Base-by-base conservation (phyloP, 1,140 invertebrate species). In the Pinna nobilis region DNA sequence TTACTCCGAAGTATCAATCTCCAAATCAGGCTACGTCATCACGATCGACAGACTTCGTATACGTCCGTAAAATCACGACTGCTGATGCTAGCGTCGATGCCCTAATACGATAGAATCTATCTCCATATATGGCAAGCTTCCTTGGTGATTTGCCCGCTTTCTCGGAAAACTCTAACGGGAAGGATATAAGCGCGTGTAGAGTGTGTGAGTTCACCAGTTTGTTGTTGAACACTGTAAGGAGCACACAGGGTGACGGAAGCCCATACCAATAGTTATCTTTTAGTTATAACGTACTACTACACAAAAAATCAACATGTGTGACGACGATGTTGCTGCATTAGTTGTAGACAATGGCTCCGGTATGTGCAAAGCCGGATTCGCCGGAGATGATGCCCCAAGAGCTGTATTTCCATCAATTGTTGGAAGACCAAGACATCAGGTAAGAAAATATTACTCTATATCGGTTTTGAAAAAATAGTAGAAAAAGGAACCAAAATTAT, bases 261-360 rank as follows among this genome's bases (percentile, higher is more conserved):
- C 59, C 39, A 63, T 41, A 63, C 59, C 59, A 63, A 44, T 63
- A 59, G 55, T 44, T 63, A 9, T 44, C 39, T 44, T n/a, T 63
- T 63, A 59, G 33, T 37, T 35, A 35, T 59, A 35, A 59, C 55
- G 28, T 59, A 59, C 30, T 59, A 59, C 50, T 41, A 37, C 20
- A 33, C 44, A 37, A 63, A 37, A 33, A 63, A 63, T 63, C 59
- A 63, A 41, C 32, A 63, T 63, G 59, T 39, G 59, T 63, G 59
- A 63, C 37, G 59, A 63, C 35, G 59, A 63, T 41, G 59, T 63
- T 41, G 59, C 59, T 20, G 59, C 59, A 41, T 63, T 63, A 32
- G 59, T 63, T 63, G 59, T 63, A 25, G 59, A 63, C 59, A 63
- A 63, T 63, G 59, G 59, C 33, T 63, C 59, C 59, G 59, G 59